Evolutionary conservation across 30 jellyfish, hydroid and myxozoan genomes (phyloP).

Genomic region (Pelagia noctiluca): DNA sequence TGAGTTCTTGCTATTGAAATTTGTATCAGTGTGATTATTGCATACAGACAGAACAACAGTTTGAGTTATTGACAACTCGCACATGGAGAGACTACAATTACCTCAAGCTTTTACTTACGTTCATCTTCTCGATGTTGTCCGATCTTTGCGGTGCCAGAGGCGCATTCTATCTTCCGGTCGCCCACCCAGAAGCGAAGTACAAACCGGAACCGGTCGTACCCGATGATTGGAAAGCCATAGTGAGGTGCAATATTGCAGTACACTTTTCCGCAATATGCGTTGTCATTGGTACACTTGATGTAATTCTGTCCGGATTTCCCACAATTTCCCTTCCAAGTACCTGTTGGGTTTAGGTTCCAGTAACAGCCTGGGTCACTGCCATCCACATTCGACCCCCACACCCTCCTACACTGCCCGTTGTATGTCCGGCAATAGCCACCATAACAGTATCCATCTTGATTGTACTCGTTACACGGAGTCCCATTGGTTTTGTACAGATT

Average conservation of each 20-base stretch:
- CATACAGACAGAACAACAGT: too few species aligned
- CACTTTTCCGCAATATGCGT: constrained; percentile 37
- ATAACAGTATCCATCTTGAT: constrained; percentile 46
- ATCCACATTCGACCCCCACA: constrained; percentile 35
- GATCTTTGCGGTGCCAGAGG: constrained; percentile 18
- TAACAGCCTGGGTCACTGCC: constrained; percentile 35
- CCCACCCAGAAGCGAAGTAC: background rate
- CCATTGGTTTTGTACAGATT: constrained; percentile 51
- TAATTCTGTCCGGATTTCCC: constrained; percentile 39
- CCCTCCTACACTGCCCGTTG: constrained; percentile 50
- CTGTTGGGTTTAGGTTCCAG: constrained; percentile 22
- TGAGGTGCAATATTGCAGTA: constrained; percentile 18
- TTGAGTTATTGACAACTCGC: too few species aligned
- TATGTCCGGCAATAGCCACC: constrained; percentile 48
- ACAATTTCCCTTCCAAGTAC: constrained; percentile 55
- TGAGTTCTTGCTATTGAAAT: too few species aligned
- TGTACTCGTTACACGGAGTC: constrained; percentile 24
- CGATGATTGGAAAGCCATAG: constrained; percentile 35
- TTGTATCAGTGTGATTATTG: too few species aligned
- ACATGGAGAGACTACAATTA: too few species aligned
- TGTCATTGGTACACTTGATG: constrained; percentile 12
- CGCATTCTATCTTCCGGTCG: background rate
- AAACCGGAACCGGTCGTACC: constrained; percentile 9
- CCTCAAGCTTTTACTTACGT: too few species aligned
- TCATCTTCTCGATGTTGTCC: constrained; percentile 50